These are phyloP conservation scores for Mactra quadrangularis DNA, from an alignment of 1,140 invertebrate genomes.

Conservation along the genomic window DNA sequence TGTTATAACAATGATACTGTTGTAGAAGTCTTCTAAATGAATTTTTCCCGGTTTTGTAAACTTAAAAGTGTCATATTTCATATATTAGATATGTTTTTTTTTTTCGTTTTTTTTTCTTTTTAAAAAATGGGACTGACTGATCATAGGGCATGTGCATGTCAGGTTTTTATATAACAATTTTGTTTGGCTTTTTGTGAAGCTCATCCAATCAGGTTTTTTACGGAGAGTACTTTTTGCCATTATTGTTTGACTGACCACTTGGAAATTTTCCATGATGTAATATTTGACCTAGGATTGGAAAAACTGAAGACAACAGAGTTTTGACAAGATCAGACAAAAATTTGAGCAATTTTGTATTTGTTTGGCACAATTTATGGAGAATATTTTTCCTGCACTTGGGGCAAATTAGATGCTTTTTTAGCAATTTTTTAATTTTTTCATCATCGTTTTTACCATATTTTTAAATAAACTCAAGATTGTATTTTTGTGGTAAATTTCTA, in stretches of 20 bases:
- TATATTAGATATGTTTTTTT: too few species aligned
- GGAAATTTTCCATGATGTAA: background rate
- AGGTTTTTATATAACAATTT: conserved; percentile 14
- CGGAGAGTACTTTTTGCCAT: background rate
- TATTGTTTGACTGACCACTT: background rate
- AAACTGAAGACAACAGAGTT: background rate
- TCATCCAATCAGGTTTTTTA: background rate
- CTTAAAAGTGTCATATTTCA: conserved; percentile 34
- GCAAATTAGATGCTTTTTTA: too few species aligned
- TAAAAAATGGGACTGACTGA: background rate
- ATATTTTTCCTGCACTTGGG: too few species aligned
- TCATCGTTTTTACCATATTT: too few species aligned
- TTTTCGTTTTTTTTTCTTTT: background rate
- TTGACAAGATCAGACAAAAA: too few species aligned
- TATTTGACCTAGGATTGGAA: background rate
- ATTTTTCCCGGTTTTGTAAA: conserved; percentile 5
- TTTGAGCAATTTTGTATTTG: too few species aligned
- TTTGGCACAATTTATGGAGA: too few species aligned
- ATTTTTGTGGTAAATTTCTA: too few species aligned
- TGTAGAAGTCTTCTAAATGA: conserved; percentile 9
- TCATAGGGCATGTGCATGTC: conserved; percentile 27
- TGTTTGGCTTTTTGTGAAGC: background rate
- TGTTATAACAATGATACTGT: too few species aligned
- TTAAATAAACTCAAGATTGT: too few species aligned
- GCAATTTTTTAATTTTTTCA: too few species aligned